phyloP scores from a whole-genome alignment of 2,113 vertebrate genomes.

The Gila orcuttii region DNA sequence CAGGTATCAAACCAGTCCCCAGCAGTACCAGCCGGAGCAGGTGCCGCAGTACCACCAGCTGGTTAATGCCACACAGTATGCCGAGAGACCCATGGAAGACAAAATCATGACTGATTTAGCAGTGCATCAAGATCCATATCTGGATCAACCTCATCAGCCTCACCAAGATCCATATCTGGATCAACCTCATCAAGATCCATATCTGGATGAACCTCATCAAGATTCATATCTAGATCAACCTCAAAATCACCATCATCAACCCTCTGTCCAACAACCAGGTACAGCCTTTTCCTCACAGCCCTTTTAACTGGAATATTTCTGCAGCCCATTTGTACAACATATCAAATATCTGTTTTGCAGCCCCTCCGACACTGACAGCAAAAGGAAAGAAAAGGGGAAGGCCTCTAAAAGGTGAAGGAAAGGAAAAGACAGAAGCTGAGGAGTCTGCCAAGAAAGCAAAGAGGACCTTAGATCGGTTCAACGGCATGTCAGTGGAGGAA shows the following conservation, averaged over 20 bases:
- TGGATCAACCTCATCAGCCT: conserved; percentile 6
- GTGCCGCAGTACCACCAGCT: conserved; percentile 62
- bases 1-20: conserved; percentile 74
- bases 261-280: conserved; percentile 43
- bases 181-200: background rate
- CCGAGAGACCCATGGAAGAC: conserved; percentile 66
- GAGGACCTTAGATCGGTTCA: conserved; percentile 93
- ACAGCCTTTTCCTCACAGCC: background rate
- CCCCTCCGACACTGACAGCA: conserved; percentile 65
- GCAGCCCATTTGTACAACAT: background rate
- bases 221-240: background rate
- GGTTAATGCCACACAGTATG: conserved; percentile 55
- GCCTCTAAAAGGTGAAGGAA: conserved; percentile 78
- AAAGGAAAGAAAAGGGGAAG: conserved; percentile 88
- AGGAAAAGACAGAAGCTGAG: conserved; percentile 83
- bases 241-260: conserved; percentile 4
- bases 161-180: conserved; percentile 19
- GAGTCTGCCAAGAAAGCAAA: conserved; percentile 89
- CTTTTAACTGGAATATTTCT: background rate
- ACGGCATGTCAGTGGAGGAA: conserved; percentile 92
- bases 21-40: conserved; percentile 64
- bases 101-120: conserved; percentile 67
- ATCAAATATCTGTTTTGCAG: conserved; percentile 10
- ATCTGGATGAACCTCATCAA: background rate
- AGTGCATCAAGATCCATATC: conserved; percentile 67